phyloP scores from a whole-genome alignment of 2,113 vertebrate species.

The Aphyosemion australe region DNA sequence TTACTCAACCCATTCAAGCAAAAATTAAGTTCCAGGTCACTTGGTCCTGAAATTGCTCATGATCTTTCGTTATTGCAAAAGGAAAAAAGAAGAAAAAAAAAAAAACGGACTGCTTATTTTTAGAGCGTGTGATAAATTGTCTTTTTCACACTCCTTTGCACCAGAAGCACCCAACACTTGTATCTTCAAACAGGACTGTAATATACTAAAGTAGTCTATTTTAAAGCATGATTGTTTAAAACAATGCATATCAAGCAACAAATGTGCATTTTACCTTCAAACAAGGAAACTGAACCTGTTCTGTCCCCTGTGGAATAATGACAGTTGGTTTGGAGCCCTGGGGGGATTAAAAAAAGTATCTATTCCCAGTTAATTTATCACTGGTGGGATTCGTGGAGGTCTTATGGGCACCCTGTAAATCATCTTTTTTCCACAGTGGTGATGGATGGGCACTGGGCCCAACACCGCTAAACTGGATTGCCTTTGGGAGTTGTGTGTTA shows the following conservation, averaged over 20 bases:
- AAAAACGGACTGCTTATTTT: constrained; percentile 28
- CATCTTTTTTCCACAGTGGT: constrained; percentile 37
- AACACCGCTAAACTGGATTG: constrained; percentile 42
- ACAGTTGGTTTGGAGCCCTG: constrained; percentile 20
- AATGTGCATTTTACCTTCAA: background rate
- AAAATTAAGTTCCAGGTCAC: constrained; percentile 35
- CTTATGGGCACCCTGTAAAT: constrained; percentile 51
- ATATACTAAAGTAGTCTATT: background rate
- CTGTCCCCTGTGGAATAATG: constrained; percentile 13
- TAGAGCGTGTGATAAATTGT: constrained; percentile 30
- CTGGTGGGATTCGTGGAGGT: constrained; percentile 47
- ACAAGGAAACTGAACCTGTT: constrained; percentile 7
- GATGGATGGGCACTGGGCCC: constrained; percentile 50
- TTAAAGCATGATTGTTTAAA: background rate
- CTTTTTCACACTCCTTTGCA: constrained; percentile 13
- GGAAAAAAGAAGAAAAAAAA: constrained; percentile 1
- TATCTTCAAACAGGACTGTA: constrained; percentile 3
- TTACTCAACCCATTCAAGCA: constrained; percentile 51
- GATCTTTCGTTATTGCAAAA: constrained; percentile 47
- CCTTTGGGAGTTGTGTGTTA: constrained; percentile 45
- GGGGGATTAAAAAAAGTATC: constrained; percentile 15
- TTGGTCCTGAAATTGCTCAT: constrained; percentile 45
- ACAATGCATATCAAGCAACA: background rate
- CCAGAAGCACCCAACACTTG: constrained; percentile 10
- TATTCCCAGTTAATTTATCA: constrained; percentile 61